These are phyloP conservation scores for Agrilus planipennis DNA, from an alignment of 1,140 invertebrate species.

Conservation along the genomic window DNA sequence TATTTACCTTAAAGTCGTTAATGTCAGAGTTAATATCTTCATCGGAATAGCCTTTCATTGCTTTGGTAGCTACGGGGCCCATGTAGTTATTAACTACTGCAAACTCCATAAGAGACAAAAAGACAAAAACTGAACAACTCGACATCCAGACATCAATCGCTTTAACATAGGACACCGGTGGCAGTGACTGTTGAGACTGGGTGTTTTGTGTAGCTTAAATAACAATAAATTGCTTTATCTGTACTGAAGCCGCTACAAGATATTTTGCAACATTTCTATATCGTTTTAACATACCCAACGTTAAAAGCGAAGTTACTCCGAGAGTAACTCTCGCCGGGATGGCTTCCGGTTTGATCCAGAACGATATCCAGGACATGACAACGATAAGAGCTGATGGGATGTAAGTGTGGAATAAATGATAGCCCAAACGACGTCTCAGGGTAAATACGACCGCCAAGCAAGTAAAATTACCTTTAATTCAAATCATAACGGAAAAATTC, in stretches of 20 bases:
- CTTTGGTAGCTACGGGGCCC: conserved; percentile 75
- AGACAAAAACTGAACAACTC: conserved; percentile 84
- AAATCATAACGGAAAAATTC: conserved; percentile 5
- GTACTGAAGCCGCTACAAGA: not conserved
- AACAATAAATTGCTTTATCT: not conserved
- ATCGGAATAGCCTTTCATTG: conserved; percentile 82
- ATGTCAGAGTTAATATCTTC: conserved; percentile 63
- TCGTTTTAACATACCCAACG: conserved; percentile 46
- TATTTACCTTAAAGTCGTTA: conserved; percentile 60
- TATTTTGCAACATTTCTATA: conserved; percentile 6
- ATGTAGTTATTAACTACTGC: conserved; percentile 87
- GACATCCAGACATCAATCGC: conserved; percentile 92
- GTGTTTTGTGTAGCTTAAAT: conserved; percentile 72
- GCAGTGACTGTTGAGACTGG: conserved; percentile 79
- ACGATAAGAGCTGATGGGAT: conserved; percentile 82
- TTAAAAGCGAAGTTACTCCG: conserved; percentile 72
- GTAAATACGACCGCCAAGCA: conserved; percentile 79
- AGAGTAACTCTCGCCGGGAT: conserved; percentile 71
- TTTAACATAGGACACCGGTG: conserved; percentile 82
- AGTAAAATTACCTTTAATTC: conserved; percentile 64
- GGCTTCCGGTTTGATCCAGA: conserved; percentile 87
- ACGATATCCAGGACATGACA: conserved; percentile 88
- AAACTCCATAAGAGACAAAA: conserved; percentile 86
- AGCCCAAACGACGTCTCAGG: conserved; percentile 66
- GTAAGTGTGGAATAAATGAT: conserved; percentile 84